Percentiles rank a stretch among this genome's conserved stretches.
Evolutionary conservation across 2,797 vertebrate genomes (phyloP).

Genomic region (Melanotaenia maccullochi): DNA sequence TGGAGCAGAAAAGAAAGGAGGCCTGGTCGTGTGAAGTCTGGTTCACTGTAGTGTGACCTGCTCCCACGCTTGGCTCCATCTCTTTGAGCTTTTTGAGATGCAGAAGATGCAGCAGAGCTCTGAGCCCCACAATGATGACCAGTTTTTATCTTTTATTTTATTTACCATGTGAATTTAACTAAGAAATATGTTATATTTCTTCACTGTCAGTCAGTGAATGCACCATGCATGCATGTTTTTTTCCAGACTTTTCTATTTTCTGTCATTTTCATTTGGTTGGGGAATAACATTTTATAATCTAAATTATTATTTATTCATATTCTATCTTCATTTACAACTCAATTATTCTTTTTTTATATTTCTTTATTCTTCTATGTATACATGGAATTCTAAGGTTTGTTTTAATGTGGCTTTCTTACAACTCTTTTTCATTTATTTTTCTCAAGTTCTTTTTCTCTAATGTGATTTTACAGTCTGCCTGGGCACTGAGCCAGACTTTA

Average conservation of each 20-base stretch:
- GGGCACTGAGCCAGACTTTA: neutral
- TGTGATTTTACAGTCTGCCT: neutral
- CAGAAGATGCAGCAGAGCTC: slow-evolving; percentile 26
- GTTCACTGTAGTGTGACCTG: slow-evolving; percentile 27
- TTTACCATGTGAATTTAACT: neutral
- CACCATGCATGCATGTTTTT: too few species aligned
- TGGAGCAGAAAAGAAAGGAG: slow-evolving; percentile 10
- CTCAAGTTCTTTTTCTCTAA: neutral
- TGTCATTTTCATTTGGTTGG: too few species aligned
- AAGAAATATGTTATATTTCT: neutral
- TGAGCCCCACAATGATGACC: slow-evolving; percentile 24
- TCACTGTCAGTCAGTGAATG: too few species aligned
- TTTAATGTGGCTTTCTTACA: neutral
- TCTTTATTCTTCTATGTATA: too few species aligned
- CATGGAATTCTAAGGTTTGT: neutral
- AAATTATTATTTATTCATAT: neutral
- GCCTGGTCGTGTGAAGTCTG: slow-evolving; percentile 18
- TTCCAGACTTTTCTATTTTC: too few species aligned
- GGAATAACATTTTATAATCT: neutral
- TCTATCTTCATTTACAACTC: neutral
- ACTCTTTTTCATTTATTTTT: neutral
- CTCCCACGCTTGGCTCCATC: slow-evolving; percentile 15
- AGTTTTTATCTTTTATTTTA: neutral
- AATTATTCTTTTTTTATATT: neutral
- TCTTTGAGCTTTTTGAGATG: slow-evolving; percentile 30